A percentile compares a stretch with the other conserved stretches of the same genome.
phyloP scores from a whole-genome alignment of 2,888 invertebrate genomes.

The Pimpla rufipes region DNA sequence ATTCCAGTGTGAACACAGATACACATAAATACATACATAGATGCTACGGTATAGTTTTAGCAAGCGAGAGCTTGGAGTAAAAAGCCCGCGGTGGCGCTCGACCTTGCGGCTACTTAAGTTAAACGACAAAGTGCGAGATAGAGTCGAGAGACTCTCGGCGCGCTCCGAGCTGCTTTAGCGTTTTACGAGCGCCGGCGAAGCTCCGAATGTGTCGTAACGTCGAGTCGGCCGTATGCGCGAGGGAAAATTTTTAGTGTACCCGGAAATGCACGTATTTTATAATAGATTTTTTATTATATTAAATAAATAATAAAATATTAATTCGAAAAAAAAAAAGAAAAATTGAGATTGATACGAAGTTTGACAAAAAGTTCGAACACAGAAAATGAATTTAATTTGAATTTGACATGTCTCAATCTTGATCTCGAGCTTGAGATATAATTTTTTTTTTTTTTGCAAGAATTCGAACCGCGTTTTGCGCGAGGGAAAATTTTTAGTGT shows the following conservation, averaged over 20 bases:
- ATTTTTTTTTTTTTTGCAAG: too few species aligned
- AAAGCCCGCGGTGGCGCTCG: conserved; percentile 55
- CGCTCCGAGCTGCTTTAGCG: conserved; percentile 35
- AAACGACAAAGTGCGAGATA: conserved; percentile 49
- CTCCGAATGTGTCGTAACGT: not conserved
- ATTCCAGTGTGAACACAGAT: conserved; percentile 5
- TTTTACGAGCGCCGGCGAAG: conserved; percentile 23
- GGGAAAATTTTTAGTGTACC: not conserved
- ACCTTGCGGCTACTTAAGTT: conserved; percentile 61
- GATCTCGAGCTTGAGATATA: too few species aligned
- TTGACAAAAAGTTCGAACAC: too few species aligned
- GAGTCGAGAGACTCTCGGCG: conserved; percentile 33
- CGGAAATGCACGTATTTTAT: too few species aligned
- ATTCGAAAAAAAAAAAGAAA: too few species aligned
- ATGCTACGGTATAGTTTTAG: not conserved
- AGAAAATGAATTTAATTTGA: too few species aligned
- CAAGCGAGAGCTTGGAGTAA: conserved; percentile 43
- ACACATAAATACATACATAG: conserved; percentile 16
- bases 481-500: not conserved
- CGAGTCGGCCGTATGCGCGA: not conserved
- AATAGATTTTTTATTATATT: too few species aligned
- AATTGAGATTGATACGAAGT: too few species aligned
- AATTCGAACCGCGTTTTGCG: too few species aligned
- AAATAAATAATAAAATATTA: too few species aligned
- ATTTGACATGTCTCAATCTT: too few species aligned